Base-by-base conservation (phyloP, 1,140 invertebrate genomes). In the Euura lappo region DNA sequence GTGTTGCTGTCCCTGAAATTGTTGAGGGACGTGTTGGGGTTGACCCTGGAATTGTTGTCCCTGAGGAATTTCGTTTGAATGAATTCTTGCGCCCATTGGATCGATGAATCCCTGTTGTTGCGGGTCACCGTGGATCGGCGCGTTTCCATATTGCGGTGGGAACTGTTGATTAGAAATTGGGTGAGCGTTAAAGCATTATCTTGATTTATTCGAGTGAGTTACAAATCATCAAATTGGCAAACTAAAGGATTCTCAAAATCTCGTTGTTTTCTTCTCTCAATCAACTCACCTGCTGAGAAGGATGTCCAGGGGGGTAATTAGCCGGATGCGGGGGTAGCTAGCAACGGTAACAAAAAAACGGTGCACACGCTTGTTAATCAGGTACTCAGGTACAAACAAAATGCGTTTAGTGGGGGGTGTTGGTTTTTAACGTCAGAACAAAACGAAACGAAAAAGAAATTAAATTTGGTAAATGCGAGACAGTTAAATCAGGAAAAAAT, bases 351-450 rank as follows among this genome's bases (percentile, higher is more conserved):
- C 68, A 80, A 76, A 84, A 6, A n/a, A 60, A 60, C 10, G 79
- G 76, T 84, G 82, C 80, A 85, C 74, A 85, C 81, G 78, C 80
- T 77, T 60, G 51, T 60, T 45, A 65, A 71, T 66, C 10, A 44
- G 42, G 65, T 42, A 71, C 43, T 10, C 28, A n/a, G n/a, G n/a
- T n/a, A 74, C 44, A 5, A n/a, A 44, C 51, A 44, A 10, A 43
- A 66, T 13, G 44, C 28, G 28, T 28, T 28, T 28, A 28, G 28
- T 28, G 28, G 28, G 28, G 0, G 28, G 28, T 28, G 28, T 28
- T 28, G 28, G 28, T 28, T 28, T 28, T 28, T 28, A 28, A 28
- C 28, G 28, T 1, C 28, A 28, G 28, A 28, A 28, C 28, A 28
- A 28, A 28, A 28, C 28, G 28, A 28, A 28, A 28, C 28, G 7